Base-by-base conservation (phyloP, 2,113 vertebrate genomes). In the Loxodonta africana region DNA sequence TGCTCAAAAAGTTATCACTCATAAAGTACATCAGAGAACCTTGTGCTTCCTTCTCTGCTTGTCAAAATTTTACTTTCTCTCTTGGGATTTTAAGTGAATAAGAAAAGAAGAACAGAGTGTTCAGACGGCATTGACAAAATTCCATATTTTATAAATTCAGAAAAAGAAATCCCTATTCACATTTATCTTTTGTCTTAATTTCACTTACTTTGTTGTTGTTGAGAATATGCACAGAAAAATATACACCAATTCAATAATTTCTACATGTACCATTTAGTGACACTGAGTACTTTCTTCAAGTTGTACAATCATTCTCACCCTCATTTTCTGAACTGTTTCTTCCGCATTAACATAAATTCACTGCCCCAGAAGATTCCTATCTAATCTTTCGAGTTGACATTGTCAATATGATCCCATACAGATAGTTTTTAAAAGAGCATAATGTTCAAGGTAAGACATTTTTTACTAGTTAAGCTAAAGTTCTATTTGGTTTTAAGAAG, bases 21-120 rank as follows among this genome's bases (percentile, higher is more conserved):
- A 37, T 37, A 90, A 88, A 83, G 18, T 48, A 25, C 17, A 74
- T 1, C 65, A n/a, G 30, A n/a, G 15, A 92, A 85, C 1, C 3
- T 28, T 57, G 0, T 88, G 80, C n/a, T 77, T 37, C 20, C 3
- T 94, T 53, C 60, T 92, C 41, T 46, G 21, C 5, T 26, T 57
- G 46, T 88, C 86, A 92, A 78, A 89, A 93, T 88, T 94, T 69
- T 73, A 88, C 26, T 88, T 85, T 92, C 69, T 26, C 20, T 85
- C 21, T 94, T 23, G 14, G 9, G 9, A 91, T 83, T 94, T 82
- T 84, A 91, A 80, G 18, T 69, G 33, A 83, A 65, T 41, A 87
- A 71, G 26, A 87, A 90, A 82, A 53, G 30, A 90, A 67, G 28
- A 78, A 8, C 9, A 88, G 21, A 37, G 4, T 41, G 21, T 95